A percentile compares a stretch with the other conserved stretches of the same genome.
Conservation (phyloP, 2,113 vertebrate species). For the Lepidothrix coronata region DNA sequence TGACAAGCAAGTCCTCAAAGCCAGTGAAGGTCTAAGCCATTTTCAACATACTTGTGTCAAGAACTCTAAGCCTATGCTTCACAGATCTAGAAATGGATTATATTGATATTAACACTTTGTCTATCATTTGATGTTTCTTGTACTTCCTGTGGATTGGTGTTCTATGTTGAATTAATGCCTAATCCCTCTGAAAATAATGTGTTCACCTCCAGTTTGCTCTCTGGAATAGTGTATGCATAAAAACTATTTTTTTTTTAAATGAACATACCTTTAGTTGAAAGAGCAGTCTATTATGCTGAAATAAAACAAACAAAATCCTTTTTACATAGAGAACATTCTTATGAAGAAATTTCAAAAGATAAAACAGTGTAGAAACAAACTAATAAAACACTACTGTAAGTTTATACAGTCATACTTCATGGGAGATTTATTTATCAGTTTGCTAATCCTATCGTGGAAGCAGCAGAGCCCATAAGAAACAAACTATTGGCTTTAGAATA, state of each 20-base stretch:
- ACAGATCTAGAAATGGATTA: not conserved
- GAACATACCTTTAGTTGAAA: not conserved
- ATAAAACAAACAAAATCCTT: not conserved
- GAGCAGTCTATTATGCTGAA: not conserved
- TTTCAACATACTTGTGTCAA: not conserved
- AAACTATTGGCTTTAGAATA: not conserved
- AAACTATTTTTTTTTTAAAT: not conserved
- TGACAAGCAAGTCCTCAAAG: not conserved
- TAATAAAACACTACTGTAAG: not conserved
- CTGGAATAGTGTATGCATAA: not conserved
- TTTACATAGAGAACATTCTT: not conserved
- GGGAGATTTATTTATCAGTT: constrained; percentile 39
- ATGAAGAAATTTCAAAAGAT: not conserved
- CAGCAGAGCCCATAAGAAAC: not conserved
- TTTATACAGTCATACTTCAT: not conserved
- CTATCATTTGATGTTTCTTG: not conserved
- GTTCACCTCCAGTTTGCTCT: not conserved
- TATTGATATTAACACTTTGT: not conserved
- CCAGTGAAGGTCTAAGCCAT: not conserved
- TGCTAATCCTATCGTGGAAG: not conserved
- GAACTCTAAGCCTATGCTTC: not conserved
- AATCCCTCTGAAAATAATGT: not conserved
- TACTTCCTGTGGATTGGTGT: not conserved
- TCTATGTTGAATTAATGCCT: not conserved
- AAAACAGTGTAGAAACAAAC: not conserved